Percentiles rank a stretch among this genome's conserved stretches.
phyloP scores from a whole-genome alignment of 2,888 invertebrate species.

The Erpobdella octoculata region DNA sequence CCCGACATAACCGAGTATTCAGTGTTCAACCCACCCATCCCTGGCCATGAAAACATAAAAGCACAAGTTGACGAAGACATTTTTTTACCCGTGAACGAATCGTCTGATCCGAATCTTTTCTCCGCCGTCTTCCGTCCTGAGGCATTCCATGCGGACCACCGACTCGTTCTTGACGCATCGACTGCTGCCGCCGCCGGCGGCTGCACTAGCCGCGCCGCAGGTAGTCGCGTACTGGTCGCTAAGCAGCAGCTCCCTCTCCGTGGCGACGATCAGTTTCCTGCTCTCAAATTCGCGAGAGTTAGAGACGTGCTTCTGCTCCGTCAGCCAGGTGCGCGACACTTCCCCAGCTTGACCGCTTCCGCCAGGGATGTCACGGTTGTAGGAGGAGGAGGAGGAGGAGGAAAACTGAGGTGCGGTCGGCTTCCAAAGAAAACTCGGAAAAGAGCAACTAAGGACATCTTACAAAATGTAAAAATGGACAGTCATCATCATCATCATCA shows the following conservation, averaged over 20 bases:
- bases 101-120: constrained; percentile 23
- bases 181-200: not conserved
- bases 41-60: too few species aligned
- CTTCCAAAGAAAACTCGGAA: constrained; percentile 26
- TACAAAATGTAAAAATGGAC: not conserved
- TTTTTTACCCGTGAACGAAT: constrained; percentile 19
- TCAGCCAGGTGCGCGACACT: constrained; percentile 20
- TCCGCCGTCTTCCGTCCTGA: constrained; percentile 19
- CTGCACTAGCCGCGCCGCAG: constrained; percentile 1
- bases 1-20: too few species aligned
- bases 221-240: constrained; percentile 23
- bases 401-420: not conserved
- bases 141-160: constrained; percentile 18
- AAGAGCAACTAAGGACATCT: constrained; percentile 13
- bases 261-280: constrained; percentile 30
- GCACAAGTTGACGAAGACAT: not conserved
- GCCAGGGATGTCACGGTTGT: not conserved
- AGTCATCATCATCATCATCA: not conserved
- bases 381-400: not conserved
- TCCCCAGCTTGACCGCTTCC: not conserved
- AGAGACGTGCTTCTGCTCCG: constrained; percentile 26
- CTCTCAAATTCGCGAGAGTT: constrained; percentile 24
- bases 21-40: too few species aligned
- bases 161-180: constrained; percentile 16
- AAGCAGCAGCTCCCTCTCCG: constrained; percentile 22